phyloP scores from a whole-genome alignment of 1,140 invertebrate species.

The Ooceraea biroi region DNA sequence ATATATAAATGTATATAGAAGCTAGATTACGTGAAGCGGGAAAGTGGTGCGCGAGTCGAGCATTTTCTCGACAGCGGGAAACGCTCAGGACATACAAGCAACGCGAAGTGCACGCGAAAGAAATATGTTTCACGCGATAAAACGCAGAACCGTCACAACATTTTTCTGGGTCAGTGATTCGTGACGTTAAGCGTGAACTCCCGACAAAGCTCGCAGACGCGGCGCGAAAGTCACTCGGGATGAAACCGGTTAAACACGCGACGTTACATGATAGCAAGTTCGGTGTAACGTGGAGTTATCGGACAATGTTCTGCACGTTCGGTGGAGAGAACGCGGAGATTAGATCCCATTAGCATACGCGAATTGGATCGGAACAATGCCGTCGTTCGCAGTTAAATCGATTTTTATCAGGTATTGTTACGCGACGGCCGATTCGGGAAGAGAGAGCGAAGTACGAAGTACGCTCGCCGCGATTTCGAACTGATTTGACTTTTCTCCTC shows the following conservation, averaged over 20 bases:
- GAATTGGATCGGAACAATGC: conserved; percentile 51
- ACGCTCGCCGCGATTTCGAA: conserved; percentile 36
- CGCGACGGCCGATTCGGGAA: conserved; percentile 36
- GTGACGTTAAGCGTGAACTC: background rate
- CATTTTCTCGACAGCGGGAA: background rate
- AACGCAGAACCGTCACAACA: conserved; percentile 2
- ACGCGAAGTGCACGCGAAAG: background rate
- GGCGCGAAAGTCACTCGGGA: conserved; percentile 27
- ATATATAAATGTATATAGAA: too few species aligned
- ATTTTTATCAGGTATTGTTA: conserved; percentile 66
- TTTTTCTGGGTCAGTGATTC: conserved; percentile 3
- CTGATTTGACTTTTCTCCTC: conserved; percentile 56
- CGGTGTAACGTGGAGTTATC: conserved; percentile 68
- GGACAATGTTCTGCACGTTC: conserved; percentile 61
- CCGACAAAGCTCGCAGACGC: background rate
- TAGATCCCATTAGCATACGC: conserved; percentile 29
- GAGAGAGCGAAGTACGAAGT: conserved; percentile 15
- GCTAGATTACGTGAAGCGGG: too few species aligned
- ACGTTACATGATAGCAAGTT: conserved; percentile 65
- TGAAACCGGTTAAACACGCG: conserved; percentile 61
- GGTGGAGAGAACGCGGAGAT: conserved; percentile 26
- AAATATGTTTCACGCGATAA: conserved; percentile 5
- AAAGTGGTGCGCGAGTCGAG: background rate
- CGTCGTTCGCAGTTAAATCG: conserved; percentile 60
- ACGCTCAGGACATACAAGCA: background rate